Evolutionary conservation across 1,140 invertebrate genomes (phyloP).

Genomic region (Tetranychus cinnabarinus): DNA sequence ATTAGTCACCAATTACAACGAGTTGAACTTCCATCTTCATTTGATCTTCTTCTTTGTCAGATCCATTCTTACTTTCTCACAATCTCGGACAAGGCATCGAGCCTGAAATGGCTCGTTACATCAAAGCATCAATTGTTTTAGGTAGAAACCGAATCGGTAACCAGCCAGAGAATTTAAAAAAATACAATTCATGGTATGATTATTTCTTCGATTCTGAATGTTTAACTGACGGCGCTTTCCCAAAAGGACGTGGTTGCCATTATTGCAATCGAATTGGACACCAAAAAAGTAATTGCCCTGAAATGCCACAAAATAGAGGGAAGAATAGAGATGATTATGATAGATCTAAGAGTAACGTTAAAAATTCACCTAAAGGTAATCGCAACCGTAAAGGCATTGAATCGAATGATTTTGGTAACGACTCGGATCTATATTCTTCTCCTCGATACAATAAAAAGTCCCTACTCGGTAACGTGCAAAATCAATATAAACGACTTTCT

Average conservation of each 20-base stretch:
- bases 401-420: too few relatives aligned
- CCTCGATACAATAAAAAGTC: too few relatives aligned
- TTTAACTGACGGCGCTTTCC: slow-evolving; percentile 25
- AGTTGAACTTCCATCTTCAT: background rate
- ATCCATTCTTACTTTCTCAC: slow-evolving; percentile 34
- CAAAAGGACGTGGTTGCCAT: slow-evolving; percentile 30
- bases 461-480: too few relatives aligned
- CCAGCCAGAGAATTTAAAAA: slow-evolving; percentile 1
- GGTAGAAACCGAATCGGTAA: slow-evolving; percentile 24
- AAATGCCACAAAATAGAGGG: background rate
- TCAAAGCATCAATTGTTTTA: slow-evolving; percentile 18
- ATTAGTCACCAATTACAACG: background rate
- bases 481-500: too few relatives aligned
- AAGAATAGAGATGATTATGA: background rate
- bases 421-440: too few relatives aligned
- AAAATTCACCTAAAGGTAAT: background rate
- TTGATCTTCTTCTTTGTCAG: slow-evolving; percentile 17
- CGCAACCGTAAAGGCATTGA: background rate
- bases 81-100: slow-evolving; percentile 33
- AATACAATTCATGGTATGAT: slow-evolving; percentile 17
- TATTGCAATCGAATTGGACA: slow-evolving; percentile 34
- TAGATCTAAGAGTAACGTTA: background rate
- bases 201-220: slow-evolving; percentile 24
- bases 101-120: slow-evolving; percentile 27
- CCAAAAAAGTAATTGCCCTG: slow-evolving; percentile 27